phyloP scores from a whole-genome alignment of 2,888 invertebrate genomes.

The Rapana venosa region DNA sequence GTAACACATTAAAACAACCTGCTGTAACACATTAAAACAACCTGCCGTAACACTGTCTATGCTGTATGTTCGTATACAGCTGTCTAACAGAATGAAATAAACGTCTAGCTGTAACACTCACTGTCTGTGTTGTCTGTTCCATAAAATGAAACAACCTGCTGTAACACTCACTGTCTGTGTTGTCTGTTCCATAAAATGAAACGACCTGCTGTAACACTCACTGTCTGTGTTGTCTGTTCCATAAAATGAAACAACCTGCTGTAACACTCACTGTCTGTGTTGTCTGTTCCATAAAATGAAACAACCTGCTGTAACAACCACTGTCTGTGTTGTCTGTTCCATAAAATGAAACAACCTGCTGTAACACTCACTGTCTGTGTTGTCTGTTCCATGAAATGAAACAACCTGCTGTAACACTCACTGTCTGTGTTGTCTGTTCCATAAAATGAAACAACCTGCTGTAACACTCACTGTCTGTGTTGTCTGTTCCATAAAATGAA shows the following conservation, averaged over 20 bases:
- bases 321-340: not conserved
- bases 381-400: not conserved
- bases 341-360: not conserved
- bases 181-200: not conserved
- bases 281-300: too few species aligned
- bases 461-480: too few species aligned
- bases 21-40: too few species aligned
- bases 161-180: not conserved
- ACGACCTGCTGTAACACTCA: not conserved
- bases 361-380: not conserved
- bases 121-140: not conserved
- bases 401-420: not conserved
- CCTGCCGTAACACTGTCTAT: too few species aligned
- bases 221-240: not conserved
- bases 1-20: too few species aligned
- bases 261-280: too few species aligned
- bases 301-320: not conserved
- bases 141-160: not conserved
- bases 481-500: too few species aligned
- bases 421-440: not conserved
- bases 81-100: not conserved
- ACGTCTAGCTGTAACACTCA: not conserved
- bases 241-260: not conserved
- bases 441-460: not conserved
- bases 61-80: too few species aligned